Evolutionary conservation across 2,797 vertebrate species (phyloP).

Genomic region (Gymnoscopelus braueri): DNA sequence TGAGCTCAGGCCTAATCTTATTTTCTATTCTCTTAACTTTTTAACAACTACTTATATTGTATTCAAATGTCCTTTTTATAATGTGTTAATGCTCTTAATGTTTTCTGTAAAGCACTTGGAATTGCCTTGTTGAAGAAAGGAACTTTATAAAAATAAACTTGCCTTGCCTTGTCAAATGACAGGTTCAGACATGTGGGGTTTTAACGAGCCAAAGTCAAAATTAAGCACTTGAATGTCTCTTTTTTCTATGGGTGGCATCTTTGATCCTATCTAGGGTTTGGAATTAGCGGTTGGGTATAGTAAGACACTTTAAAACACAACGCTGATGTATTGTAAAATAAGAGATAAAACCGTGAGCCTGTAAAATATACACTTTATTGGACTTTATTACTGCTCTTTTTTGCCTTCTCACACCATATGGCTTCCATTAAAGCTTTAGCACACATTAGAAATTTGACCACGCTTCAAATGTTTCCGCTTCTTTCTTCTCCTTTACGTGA

Average conservation of each 20-base stretch:
- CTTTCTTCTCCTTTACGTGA: constrained; percentile 33
- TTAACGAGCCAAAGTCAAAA: constrained; percentile 37
- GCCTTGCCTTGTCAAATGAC: constrained; percentile 19
- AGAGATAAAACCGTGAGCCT: constrained; percentile 25
- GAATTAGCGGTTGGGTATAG: constrained; percentile 22
- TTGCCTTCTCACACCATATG: constrained; percentile 47
- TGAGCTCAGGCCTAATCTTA: neutral
- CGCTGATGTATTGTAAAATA: constrained; percentile 28
- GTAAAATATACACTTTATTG: constrained; percentile 57
- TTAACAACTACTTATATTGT: too few species aligned
- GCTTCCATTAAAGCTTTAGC: constrained; percentile 54
- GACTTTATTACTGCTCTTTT: constrained; percentile 45
- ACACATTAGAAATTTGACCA: constrained; percentile 42
- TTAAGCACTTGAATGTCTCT: constrained; percentile 15
- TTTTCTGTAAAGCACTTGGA: too few species aligned
- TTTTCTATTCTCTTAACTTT: neutral
- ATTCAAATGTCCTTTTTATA: too few species aligned
- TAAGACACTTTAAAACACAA: constrained; percentile 31
- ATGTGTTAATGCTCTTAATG: too few species aligned
- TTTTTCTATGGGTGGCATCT: constrained; percentile 28
- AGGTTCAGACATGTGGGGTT: constrained; percentile 30
- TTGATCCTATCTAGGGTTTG: constrained; percentile 33
- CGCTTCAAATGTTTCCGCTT: constrained; percentile 23
- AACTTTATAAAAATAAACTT: too few species aligned
- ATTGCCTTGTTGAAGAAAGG: too few species aligned